phyloP scores from a whole-genome alignment of 37 sponge, comb jelly and placozoan genomes.

The Cliona cf. orientalis region DNA sequence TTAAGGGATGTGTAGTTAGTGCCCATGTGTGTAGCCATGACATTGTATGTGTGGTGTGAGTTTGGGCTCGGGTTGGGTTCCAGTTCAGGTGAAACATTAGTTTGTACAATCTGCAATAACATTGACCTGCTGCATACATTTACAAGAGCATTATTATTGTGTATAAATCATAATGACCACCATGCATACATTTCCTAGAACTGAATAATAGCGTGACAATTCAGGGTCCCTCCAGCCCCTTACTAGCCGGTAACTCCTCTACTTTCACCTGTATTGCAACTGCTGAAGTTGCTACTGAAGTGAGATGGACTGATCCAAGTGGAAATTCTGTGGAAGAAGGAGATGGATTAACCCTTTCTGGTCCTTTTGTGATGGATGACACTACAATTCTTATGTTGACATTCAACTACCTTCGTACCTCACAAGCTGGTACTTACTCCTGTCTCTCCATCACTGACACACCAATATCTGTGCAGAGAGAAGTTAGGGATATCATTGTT shows the following conservation, averaged over 20 bases:
- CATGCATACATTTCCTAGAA: too few relatives aligned
- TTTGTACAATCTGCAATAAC: too few relatives aligned
- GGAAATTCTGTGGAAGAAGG: neutral
- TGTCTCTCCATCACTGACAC: neutral
- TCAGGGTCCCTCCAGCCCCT: neutral
- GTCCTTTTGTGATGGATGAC: neutral
- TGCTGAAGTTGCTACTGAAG: neutral
- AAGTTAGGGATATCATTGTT: neutral
- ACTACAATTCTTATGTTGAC: neutral
- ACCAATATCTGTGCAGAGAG: neutral
- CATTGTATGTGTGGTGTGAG: too few relatives aligned
- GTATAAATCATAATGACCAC: too few relatives aligned
- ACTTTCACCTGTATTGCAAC: conserved; percentile 4
- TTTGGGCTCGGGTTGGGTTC: too few relatives aligned
- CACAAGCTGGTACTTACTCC: conserved; percentile 12
- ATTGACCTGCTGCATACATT: too few relatives aligned
- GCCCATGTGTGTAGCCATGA: too few relatives aligned
- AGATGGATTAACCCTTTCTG: neutral
- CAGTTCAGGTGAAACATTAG: too few relatives aligned
- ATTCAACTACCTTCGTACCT: neutral
- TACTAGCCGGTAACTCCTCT: neutral
- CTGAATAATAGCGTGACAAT: neutral
- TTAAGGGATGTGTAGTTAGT: too few relatives aligned
- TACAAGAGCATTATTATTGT: too few relatives aligned
- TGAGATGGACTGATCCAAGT: conserved; percentile 9